Evolutionary conservation across 2,797 vertebrate species (phyloP), one percentile per base, ranked within the genome.

Genomic region (Denticeps clupeoides): DNA sequence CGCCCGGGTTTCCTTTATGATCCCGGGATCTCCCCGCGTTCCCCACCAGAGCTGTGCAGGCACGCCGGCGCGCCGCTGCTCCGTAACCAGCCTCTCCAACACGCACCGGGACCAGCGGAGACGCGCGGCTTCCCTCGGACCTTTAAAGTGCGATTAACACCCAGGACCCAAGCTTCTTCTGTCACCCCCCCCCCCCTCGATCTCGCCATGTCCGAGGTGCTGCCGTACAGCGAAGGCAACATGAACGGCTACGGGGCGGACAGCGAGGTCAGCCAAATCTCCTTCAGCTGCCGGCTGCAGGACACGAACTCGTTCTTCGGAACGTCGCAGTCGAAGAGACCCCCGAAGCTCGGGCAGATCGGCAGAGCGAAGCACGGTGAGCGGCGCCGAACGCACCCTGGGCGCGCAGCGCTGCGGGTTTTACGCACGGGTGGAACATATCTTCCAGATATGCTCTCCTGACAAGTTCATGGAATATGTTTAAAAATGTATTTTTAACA

Each of bases 261-360:
- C 77, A 83, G 86, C 65, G 93, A 96, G 72, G 89, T 91, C 73
- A 86, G 81, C 55, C 90, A 95, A 71, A 87, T 95, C 82, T 90
- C 92, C 77, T 96, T 93, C 84, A 94, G 93, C 83, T 96, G 91
- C 79, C 91, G 93, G 73, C 88, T 97, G 67, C 93, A 96, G 83
- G 93, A 97, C 80, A 91, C 91, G 68, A 93, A 80, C 87, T 84
- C 92, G 70, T 96, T 93, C 79, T 96, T 89, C 68, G 80, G 86
- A 62, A 82, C 84, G 68, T 91, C 91, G 75, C 92, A 95, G 82
- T 84, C 78, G 65, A 97, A 97, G 72, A 85, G 93, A 87, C 93
- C 93, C 76, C 93, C 93, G 23, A 97, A 97, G 80, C 85, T 94
- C 43, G 93, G 92, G 59, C 92, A 97, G 82, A 96, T 94, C 59